Evolutionary conservation across 2,797 vertebrate genomes (phyloP).

Genomic region (Melanotaenia trifasciata): DNA sequence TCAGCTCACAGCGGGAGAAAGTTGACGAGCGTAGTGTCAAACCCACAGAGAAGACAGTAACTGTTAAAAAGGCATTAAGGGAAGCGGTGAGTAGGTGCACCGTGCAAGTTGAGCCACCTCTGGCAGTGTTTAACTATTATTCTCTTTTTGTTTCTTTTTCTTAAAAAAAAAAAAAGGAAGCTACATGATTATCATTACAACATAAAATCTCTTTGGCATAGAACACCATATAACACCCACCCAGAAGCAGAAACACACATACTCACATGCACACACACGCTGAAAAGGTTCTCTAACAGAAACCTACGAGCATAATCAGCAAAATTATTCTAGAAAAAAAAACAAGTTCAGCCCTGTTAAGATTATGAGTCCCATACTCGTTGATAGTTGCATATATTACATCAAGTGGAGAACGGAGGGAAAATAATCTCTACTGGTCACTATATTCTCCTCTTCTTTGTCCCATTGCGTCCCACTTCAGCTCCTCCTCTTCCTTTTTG

Average conservation of each 20-base stretch:
- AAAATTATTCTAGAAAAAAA: slow-evolving; percentile 75
- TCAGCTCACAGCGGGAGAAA: slow-evolving; percentile 40
- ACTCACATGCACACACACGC: slow-evolving; percentile 48
- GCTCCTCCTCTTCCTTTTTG: slow-evolving; percentile 21
- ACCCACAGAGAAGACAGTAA: slow-evolving; percentile 57
- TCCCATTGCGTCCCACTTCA: slow-evolving; percentile 36
- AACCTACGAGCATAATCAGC: slow-evolving; percentile 73
- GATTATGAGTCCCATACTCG: slow-evolving; percentile 77
- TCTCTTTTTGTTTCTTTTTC: slow-evolving; percentile 35
- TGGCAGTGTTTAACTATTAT: slow-evolving; percentile 75
- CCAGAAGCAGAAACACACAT: slow-evolving; percentile 73
- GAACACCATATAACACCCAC: slow-evolving; percentile 82
- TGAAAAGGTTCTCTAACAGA: slow-evolving; percentile 73
- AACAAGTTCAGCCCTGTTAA: slow-evolving; percentile 78
- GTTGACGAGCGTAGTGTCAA: slow-evolving; percentile 48
- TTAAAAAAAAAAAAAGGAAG: slow-evolving; percentile 53
- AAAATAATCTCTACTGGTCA: slow-evolving; percentile 40
- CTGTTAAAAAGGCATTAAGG: slow-evolving; percentile 64
- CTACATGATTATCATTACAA: slow-evolving; percentile 80
- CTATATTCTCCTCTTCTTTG: slow-evolving; percentile 46
- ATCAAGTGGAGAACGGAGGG: slow-evolving; percentile 65
- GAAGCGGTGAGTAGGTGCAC: slow-evolving; percentile 60
- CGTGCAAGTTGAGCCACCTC: slow-evolving; percentile 63
- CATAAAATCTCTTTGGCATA: slow-evolving; percentile 88
- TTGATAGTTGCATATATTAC: slow-evolving; percentile 83